Conservation (phyloP, 2,797 vertebrate genomes). For the Rachycentron canadum region DNA sequence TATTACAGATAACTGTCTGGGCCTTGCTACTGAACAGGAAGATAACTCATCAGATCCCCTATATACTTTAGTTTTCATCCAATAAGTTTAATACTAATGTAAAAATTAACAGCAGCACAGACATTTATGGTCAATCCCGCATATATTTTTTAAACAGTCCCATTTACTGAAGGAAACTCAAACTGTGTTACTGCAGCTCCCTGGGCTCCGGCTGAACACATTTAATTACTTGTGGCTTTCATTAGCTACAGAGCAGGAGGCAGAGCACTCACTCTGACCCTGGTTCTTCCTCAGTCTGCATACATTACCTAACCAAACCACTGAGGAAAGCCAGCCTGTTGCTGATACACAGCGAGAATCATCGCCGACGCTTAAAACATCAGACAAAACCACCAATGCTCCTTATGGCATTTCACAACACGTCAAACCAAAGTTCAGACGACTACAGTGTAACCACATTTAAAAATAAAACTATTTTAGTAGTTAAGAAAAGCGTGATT, state of each 20-base stretch:
- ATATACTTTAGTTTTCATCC: not conserved
- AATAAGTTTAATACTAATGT: not conserved
- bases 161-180: slow-evolving; percentile 39
- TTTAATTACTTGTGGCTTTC: slow-evolving; percentile 77
- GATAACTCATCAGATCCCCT: not conserved
- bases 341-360: slow-evolving; percentile 48
- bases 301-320: slow-evolving; percentile 47
- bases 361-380: slow-evolving; percentile 33
- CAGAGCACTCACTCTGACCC: slow-evolving; percentile 46
- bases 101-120: slow-evolving; percentile 7
- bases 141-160: not conserved
- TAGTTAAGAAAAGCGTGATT: not conserved
- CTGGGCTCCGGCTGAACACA: slow-evolving; percentile 49
- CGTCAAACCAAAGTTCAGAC: slow-evolving; percentile 1
- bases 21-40: not conserved
- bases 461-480: not conserved
- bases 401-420: slow-evolving; percentile 3
- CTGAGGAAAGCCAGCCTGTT: slow-evolving; percentile 36
- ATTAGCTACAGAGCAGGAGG: slow-evolving; percentile 62
- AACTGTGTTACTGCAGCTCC: slow-evolving; percentile 37
- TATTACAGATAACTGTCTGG: not conserved
- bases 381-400: slow-evolving; percentile 40
- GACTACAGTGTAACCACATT: slow-evolving; percentile 9
- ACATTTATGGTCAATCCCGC: not conserved
- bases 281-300: slow-evolving; percentile 36